phyloP scores from a whole-genome alignment of 2,888 invertebrate genomes.

The Athalia circularis region DNA sequence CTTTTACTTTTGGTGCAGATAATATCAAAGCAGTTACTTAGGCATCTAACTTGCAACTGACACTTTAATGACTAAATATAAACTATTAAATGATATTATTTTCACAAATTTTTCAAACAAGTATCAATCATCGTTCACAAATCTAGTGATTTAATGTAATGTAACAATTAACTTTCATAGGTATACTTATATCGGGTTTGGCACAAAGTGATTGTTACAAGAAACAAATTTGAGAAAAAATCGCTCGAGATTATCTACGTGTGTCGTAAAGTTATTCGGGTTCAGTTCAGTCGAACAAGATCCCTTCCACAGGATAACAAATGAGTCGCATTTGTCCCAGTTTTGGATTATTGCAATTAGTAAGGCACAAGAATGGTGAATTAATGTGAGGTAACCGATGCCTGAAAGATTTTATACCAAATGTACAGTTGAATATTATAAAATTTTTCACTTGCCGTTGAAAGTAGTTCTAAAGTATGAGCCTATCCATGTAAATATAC shows the following conservation, averaged over 20 bases:
- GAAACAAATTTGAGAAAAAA: conserved; percentile 2
- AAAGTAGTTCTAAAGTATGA: too few species aligned
- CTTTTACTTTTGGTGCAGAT: conserved; percentile 4
- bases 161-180: not conserved
- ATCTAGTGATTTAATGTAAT: not conserved
- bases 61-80: not conserved
- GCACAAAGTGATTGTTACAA: conserved; percentile 24
- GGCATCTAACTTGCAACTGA: conserved; percentile 28
- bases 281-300: not conserved
- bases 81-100: conserved; percentile 41
- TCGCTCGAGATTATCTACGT: not conserved
- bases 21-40: not conserved
- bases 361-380: not conserved
- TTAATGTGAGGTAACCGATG: conserved; percentile 13
- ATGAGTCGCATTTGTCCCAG: not conserved
- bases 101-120: conserved; percentile 14
- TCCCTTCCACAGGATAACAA: not conserved
- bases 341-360: not conserved
- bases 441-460: too few species aligned
- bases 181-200: conserved; percentile 24
- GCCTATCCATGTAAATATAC: too few species aligned
- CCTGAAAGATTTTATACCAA: not conserved
- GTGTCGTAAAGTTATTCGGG: not conserved
- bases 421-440: not conserved
- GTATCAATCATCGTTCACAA: conserved; percentile 22